Evolutionary conservation across 2,888 invertebrate species (phyloP).

Genomic region (Yponomeuta sedellus): DNA sequence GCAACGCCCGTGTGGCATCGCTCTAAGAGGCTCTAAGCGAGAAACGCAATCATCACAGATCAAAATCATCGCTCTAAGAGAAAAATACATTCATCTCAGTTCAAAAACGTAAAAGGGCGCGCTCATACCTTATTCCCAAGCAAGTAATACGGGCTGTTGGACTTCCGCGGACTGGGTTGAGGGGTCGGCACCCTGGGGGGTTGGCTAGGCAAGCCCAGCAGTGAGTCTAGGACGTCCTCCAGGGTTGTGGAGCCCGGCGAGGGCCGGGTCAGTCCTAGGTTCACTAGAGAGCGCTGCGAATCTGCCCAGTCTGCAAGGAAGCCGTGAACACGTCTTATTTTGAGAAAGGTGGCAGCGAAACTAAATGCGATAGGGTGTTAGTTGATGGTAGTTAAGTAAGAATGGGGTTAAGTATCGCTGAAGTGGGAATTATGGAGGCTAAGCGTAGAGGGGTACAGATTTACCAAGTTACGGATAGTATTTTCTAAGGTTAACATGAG

Average conservation of each 20-base stretch:
- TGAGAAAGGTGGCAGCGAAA: background rate
- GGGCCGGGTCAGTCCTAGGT: constrained; percentile 77
- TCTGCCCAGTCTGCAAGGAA: constrained; percentile 69
- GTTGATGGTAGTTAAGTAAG: too few species aligned
- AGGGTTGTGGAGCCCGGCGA: constrained; percentile 90
- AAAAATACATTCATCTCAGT: too few species aligned
- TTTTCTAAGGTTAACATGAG: too few species aligned
- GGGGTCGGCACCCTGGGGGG: constrained; percentile 86
- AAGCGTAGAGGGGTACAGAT: too few species aligned
- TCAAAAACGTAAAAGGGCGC: background rate
- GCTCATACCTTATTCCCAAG: constrained; percentile 64
- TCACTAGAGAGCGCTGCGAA: constrained; percentile 61
- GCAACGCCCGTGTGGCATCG: too few species aligned
- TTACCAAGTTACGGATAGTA: too few species aligned
- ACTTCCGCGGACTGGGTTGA: constrained; percentile 70
- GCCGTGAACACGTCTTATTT: background rate
- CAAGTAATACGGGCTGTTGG: constrained; percentile 65
- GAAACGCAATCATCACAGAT: too few species aligned
- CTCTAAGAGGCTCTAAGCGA: too few species aligned
- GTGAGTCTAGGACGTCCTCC: constrained; percentile 95
- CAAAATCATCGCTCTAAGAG: too few species aligned
- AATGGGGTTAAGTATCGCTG: too few species aligned
- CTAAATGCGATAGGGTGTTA: too few species aligned
- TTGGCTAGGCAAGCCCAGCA: constrained; percentile 86
- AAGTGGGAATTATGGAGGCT: too few species aligned